These are phyloP conservation scores for Microcebus murinus DNA, from an alignment of 2,113 vertebrate genomes.

Conservation along the genomic window DNA sequence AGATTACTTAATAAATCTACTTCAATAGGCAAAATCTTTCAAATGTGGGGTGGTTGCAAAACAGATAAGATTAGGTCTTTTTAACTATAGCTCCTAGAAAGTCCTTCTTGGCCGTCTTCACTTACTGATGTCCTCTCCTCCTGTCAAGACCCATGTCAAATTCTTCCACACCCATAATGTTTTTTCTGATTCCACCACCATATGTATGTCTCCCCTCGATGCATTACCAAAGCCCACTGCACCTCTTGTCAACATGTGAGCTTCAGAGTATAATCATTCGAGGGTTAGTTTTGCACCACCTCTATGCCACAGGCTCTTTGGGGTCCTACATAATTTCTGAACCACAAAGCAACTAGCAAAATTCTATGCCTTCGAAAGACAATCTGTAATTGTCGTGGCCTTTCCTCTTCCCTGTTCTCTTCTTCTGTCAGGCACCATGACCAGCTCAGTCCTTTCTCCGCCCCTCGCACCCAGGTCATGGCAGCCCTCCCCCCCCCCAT, in stretches of 20 bases:
- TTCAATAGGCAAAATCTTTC: neutral
- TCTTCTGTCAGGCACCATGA: neutral
- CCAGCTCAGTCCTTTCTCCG: neutral
- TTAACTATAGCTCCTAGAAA: neutral
- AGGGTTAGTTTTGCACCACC: neutral
- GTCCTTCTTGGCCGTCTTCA: neutral
- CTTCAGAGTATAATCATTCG: neutral
- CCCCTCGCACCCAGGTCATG: no score
- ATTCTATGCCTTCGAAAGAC: neutral
- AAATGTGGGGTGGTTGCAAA: neutral
- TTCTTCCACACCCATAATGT: neutral
- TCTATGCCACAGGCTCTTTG: neutral
- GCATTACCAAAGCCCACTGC: no score
- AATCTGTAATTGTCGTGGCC: neutral
- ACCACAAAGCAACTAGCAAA: neutral
- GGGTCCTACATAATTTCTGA: neutral
- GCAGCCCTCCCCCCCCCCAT: neutral
- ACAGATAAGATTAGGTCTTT: neutral
- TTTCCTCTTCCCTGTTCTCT: neutral
- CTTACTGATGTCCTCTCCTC: no score
- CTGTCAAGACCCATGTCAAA: neutral
- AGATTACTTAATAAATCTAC: neutral
- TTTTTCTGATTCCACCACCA: neutral
- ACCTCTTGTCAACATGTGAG: neutral
- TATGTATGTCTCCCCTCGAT: neutral